A percentile compares a stretch with the other conserved stretches of the same genome.
These are phyloP conservation scores for Dasyprocta punctata DNA, from an alignment of 2,113 vertebrate genomes.

Conservation along the genomic window DNA sequence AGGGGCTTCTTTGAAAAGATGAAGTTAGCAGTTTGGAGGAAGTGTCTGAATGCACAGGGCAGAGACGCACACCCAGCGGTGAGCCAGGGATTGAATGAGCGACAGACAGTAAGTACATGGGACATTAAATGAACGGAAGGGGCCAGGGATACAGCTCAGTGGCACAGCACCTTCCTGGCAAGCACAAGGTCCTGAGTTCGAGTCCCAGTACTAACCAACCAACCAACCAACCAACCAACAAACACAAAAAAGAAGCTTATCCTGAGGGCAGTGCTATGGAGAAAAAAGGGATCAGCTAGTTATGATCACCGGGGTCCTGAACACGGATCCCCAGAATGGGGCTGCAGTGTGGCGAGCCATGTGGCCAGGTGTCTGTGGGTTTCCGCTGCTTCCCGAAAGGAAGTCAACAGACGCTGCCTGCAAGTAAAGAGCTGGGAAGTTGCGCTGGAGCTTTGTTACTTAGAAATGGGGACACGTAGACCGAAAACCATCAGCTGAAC, in stretches of 20 bases:
- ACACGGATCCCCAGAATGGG: accelerated
- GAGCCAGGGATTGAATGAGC: not conserved
- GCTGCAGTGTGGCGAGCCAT: accelerated
- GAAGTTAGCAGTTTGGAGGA: not conserved
- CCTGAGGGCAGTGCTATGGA: accelerated
- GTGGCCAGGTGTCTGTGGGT: not conserved
- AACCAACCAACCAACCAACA: no score
- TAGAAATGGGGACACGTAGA: no score
- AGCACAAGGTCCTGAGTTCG: no score
- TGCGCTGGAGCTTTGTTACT: accelerated
- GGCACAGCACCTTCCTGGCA: no score
- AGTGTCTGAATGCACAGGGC: not conserved
- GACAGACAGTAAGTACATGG: not conserved
- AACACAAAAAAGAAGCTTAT: not conserved
- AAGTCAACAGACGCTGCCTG: not conserved
- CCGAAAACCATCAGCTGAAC: not conserved
- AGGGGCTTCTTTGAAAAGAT: not conserved
- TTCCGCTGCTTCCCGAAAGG: not conserved
- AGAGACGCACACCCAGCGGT: not conserved
- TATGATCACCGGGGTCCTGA: accelerated
- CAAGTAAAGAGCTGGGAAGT: not conserved
- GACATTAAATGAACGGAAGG: not conserved
- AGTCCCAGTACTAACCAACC: no score
- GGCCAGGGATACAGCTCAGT: no score
- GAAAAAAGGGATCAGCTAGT: not conserved